Evolutionary conservation across 2,888 invertebrate genomes (phyloP).

Genomic region (Cremastobaeus sp.): DNA sequence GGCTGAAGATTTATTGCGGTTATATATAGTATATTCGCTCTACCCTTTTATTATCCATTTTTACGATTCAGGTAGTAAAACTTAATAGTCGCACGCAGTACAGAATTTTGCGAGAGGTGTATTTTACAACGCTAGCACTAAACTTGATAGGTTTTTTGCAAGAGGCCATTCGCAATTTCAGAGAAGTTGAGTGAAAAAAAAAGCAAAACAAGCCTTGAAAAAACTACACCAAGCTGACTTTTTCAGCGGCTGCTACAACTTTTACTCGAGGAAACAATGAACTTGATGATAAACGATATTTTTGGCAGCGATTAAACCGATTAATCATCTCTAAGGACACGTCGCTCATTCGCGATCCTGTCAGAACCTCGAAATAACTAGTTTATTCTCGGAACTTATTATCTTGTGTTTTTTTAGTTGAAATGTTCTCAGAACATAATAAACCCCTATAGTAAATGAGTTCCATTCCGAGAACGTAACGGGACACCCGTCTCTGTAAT

Average conservation of each 20-base stretch:
- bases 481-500: conserved; percentile 22
- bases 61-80: not conserved
- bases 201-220: too few relatives aligned
- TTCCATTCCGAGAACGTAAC: conserved; percentile 35
- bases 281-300: too few relatives aligned
- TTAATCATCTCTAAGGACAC: not conserved
- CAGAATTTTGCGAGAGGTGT: not conserved
- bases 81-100: not conserved
- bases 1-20: not conserved
- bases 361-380: conserved; percentile 5
- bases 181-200: not conserved
- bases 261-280: too few relatives aligned
- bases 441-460: conserved; percentile 34
- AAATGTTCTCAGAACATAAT: conserved; percentile 27
- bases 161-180: not conserved
- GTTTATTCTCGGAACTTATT: conserved; percentile 19
- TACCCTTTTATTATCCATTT: not conserved
- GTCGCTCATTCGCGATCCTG: not conserved
- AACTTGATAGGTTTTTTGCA: not conserved
- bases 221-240: too few relatives aligned
- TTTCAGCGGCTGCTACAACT: too few relatives aligned
- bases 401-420: conserved; percentile 15
- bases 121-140: not conserved
- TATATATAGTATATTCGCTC: not conserved
- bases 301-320: too few relatives aligned